These are phyloP conservation scores for Lordiphosa fenestrarum DNA, from an alignment of 2,888 invertebrate species.

Conservation along the genomic window DNA sequence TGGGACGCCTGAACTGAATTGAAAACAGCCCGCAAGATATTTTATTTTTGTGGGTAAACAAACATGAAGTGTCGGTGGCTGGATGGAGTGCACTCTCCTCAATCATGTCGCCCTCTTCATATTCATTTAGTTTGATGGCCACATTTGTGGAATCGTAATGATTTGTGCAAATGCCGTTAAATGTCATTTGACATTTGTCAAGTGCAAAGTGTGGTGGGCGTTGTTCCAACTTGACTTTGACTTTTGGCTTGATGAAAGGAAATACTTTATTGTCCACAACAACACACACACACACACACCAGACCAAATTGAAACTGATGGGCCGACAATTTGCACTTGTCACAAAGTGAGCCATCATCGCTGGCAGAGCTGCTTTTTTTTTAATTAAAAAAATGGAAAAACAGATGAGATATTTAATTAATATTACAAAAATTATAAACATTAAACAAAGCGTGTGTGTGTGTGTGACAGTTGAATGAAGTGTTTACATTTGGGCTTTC, in stretches of 20 bases:
- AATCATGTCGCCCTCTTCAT: constrained; percentile 17
- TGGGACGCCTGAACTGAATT: constrained; percentile 65
- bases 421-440: constrained; percentile 72
- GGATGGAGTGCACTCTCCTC: constrained; percentile 28
- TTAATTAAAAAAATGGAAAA: constrained; percentile 42
- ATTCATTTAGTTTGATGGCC: constrained; percentile 5
- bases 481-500: constrained; percentile 57
- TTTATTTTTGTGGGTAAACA: constrained; percentile 14
- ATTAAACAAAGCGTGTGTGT: constrained; percentile 39
- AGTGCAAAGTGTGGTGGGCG: constrained; percentile 21
- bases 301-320: constrained; percentile 55
- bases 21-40: constrained; percentile 51
- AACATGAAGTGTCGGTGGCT: constrained; percentile 12
- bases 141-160: constrained; percentile 70
- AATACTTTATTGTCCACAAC: constrained; percentile 42
- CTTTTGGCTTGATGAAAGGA: constrained; percentile 33
- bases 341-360: constrained; percentile 63
- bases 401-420: constrained; percentile 61
- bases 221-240: constrained; percentile 3
- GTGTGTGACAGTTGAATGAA: constrained; percentile 31
- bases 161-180: constrained; percentile 69
- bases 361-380: constrained; percentile 2
- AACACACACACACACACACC: too few relatives aligned
- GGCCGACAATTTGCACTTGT: constrained; percentile 34
- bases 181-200: constrained; percentile 68